Evolutionary conservation across 2,113 vertebrate species (phyloP), one percentile per base, ranked within the genome.

Genomic region (Oryzias melastigma): DNA sequence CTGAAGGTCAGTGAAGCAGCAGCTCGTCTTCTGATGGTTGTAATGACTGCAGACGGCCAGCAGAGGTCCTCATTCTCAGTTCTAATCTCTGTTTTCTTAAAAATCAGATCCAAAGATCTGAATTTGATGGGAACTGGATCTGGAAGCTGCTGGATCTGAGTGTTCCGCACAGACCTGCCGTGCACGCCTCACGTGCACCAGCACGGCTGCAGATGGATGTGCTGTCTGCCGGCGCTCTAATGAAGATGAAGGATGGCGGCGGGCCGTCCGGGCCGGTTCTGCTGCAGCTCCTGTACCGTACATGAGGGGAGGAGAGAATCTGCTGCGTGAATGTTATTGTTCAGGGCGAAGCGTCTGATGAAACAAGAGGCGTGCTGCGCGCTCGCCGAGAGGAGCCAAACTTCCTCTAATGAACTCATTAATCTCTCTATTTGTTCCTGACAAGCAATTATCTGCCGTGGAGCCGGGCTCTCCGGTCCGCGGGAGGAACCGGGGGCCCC

Each of bases 211-310:
- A 35, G 35, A 35, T 35, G 35, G 35, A 35, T 35, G 35, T 3
- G 10, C 35, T 35, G 35, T 35, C 35, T 35, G 35, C 35, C 12
- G 35, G 8, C 2, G 35, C 35, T 12, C 35, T 95, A 95, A 95
- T 95, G 93, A 95, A 95, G 93, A 95, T 94, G 92, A 95, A 95
- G 94, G 91, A 93, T 91, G 82, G 54, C 82, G 88, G 87, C 85
- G 91, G 91, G 92, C 92, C 90, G 79, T 94, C 90, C 90, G 89
- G 89, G 88, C 80, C 71, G 62, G 35, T 35, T 35, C 35, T 35
- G 35, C 35, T 35, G 73, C 62, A 15, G 40, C 12, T 43, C 53
- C 76, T 78, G 56, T 75, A 40, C 24, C 67, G 76, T 82, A 76
- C 75, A 72, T 14, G 53, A 77, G 54, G 24, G 56, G 66, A 56